Evolutionary conservation across 1,140 invertebrate species (phyloP), one percentile per base, ranked within the genome.

Genomic region (Helicoverpa armigera): DNA sequence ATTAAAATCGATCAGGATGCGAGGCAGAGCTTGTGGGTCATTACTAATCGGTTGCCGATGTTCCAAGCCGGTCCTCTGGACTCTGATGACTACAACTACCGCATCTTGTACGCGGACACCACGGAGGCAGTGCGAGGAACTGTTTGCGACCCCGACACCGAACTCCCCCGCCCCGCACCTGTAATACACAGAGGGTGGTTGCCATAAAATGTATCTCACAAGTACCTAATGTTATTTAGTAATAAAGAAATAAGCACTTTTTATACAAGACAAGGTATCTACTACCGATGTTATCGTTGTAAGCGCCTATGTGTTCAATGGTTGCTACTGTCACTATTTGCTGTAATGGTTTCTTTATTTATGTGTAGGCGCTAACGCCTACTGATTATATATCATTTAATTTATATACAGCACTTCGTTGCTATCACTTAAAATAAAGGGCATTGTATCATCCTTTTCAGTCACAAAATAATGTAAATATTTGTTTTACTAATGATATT

Each of bases 11-110:
- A 98, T 85, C 95, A 96, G 53, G 97, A 97, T 61, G 86, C 93
- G 1, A 95, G 95, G 18, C 97, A 97, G 79, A 96, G 95, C 79
- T 95, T 98, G 4, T 98, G 97, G 97, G 92, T 98, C 0, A 95
- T 98, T 79, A 96, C 97, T 2, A 98, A 98, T 88, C 94, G 95
- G 12, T 87, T 98, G 61, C 97, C 97, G 2, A 96, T 96, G 90
- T 98, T 96, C 90, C 93, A 98, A 16, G 95, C 95, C 1, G 95
- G 95, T 3, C 85, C 85, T 12, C 89, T 98, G 51, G 95, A 97
- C 83, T 95, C 95, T 14, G 92, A 96, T 29, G 96, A 97, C 50
- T 95, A 96, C 10, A 98, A 98, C 93, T 98, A 97, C 87, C 94
- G 97, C 12, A 96, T 98, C 31, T 94, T 97, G 88, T 96, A 95